Conservation (phyloP, 2,888 invertebrate species). For the Acleris sparsana region DNA sequence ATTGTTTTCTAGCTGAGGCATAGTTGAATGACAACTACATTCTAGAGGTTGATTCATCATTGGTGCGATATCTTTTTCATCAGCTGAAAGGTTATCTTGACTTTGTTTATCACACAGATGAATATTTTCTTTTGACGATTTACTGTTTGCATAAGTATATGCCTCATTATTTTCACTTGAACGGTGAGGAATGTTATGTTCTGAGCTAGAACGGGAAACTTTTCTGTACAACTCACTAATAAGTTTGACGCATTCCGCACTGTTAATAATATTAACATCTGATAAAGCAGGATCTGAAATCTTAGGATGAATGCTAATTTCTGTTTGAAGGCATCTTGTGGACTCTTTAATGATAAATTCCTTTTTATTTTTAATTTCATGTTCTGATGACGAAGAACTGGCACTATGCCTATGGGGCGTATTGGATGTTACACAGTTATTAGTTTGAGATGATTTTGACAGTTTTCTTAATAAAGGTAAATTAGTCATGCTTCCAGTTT, state of each 20-base stretch:
- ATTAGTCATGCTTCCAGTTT: conserved; percentile 37
- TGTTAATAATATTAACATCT: conserved; percentile 64
- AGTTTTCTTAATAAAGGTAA: conserved; percentile 39
- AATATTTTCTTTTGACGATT: conserved; percentile 30
- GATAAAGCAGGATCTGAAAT: conserved; percentile 68
- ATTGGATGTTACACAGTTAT: conserved; percentile 51
- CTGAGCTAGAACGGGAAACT: conserved; percentile 42
- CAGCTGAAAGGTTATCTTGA: conserved; percentile 11
- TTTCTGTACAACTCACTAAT: conserved; percentile 56
- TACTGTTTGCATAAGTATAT: conserved; percentile 18
- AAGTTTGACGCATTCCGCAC: conserved; percentile 55
- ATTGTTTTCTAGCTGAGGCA: conserved; percentile 38
- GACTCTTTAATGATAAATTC: conserved; percentile 54
- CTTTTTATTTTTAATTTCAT: conserved; percentile 27
- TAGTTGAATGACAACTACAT: conserved; percentile 5
- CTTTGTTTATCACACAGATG: conserved; percentile 27
- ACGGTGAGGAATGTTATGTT: conserved; percentile 20
- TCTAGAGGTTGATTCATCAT: conserved; percentile 6
- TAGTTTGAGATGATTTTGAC: conserved; percentile 70
- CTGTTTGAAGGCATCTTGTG: conserved; percentile 70
- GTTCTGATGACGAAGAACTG: conserved; percentile 39
- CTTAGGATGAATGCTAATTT: conserved; percentile 73
- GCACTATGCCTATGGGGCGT: conserved; percentile 46
- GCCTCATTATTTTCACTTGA: conserved; percentile 27
- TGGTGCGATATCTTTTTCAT: conserved; percentile 10